phyloP scores from a whole-genome alignment of 2,888 invertebrate species.

The Conistra vaccinii region DNA sequence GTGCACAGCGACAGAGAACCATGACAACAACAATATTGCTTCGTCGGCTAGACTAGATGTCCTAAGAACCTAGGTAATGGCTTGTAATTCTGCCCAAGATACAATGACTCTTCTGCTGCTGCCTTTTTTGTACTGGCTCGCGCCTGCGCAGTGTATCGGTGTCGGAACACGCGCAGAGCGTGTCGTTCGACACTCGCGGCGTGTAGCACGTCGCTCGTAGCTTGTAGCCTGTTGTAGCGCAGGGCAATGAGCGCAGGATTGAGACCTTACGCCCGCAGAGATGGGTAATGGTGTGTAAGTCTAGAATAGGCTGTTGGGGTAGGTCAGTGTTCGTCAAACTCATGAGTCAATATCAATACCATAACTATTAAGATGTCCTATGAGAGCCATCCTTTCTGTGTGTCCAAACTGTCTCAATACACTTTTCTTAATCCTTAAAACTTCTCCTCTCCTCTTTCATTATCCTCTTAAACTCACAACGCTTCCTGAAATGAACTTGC shows the following conservation, averaged over 20 bases:
- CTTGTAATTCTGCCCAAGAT: background rate
- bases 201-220: conserved; percentile 29
- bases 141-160: conserved; percentile 40
- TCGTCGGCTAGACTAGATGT: too few relatives aligned
- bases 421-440: too few relatives aligned
- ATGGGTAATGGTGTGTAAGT: background rate
- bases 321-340: too few relatives aligned
- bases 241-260: conserved; percentile 29
- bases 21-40: too few relatives aligned
- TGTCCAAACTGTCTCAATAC: too few relatives aligned
- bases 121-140: background rate
- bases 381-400: too few relatives aligned
- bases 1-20: too few relatives aligned
- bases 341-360: too few relatives aligned
- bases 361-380: too few relatives aligned
- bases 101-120: conserved; percentile 3
- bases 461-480: too few relatives aligned
- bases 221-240: conserved; percentile 1
- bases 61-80: background rate
- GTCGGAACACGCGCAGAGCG: conserved; percentile 49
- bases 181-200: conserved; percentile 42
- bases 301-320: background rate
- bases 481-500: too few relatives aligned
- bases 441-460: too few relatives aligned
- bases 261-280: conserved; percentile 24